phyloP scores from a whole-genome alignment of 2,888 invertebrate genomes.

The Nymphalis polychloros region DNA sequence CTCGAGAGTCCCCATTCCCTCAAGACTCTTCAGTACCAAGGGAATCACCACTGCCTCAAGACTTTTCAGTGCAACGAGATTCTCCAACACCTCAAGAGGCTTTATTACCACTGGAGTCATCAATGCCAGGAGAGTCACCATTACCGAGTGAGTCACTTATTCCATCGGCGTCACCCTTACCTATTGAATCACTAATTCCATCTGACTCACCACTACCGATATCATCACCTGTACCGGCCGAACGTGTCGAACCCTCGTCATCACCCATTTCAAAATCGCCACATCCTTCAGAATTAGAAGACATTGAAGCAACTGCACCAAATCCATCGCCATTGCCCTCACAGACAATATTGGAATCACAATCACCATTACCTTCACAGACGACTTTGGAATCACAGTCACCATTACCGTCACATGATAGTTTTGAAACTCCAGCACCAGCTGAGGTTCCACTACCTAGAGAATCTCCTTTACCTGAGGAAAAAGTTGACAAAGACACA shows the following conservation, averaged over 20 bases:
- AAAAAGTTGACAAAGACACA: conserved; percentile 9
- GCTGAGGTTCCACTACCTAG: conserved; percentile 43
- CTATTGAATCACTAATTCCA: conserved; percentile 39
- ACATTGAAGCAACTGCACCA: conserved; percentile 33
- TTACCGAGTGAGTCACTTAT: conserved; percentile 17
- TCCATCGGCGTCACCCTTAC: conserved; percentile 45
- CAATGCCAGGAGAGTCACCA: conserved; percentile 15
- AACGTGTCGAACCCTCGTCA: conserved; percentile 36
- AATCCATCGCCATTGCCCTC: conserved; percentile 34
- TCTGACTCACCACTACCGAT: conserved; percentile 44
- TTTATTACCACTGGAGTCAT: conserved; percentile 27
- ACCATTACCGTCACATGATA: conserved; percentile 33
- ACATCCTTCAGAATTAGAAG: conserved; percentile 21
- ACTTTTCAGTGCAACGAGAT: conserved; percentile 43
- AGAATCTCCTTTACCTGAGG: conserved; percentile 39
- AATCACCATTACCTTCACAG: conserved; percentile 37
- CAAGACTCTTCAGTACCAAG: conserved; percentile 30
- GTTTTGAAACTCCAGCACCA: conserved; percentile 38
- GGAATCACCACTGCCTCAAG: conserved; percentile 40
- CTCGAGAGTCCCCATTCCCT: conserved; percentile 37
- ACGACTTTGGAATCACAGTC: conserved; percentile 32
- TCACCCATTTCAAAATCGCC: conserved; percentile 45
- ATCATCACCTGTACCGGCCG: conserved; percentile 37
- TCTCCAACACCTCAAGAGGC: conserved; percentile 38
- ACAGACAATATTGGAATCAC: conserved; percentile 26